Conservation (phyloP, 2,113 vertebrate species). For the Salminus brasiliensis region DNA sequence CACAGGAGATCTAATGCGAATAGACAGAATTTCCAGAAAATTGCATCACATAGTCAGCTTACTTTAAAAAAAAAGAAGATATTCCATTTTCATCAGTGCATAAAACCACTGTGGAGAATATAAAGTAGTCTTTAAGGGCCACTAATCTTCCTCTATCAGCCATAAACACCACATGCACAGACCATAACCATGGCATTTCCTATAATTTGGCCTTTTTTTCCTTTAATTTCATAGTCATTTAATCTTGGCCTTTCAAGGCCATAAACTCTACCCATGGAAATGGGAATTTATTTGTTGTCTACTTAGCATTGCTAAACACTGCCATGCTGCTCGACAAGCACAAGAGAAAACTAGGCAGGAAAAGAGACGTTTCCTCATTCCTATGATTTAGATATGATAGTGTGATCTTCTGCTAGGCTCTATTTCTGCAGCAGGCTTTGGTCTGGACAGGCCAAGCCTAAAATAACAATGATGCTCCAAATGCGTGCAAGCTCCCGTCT, state of each 20-base stretch:
- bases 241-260: background rate
- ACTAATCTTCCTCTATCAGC: conserved; percentile 25
- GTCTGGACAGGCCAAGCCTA: background rate
- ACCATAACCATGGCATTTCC: conserved; percentile 6
- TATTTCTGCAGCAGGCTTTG: background rate
- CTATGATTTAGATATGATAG: background rate
- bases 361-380: background rate
- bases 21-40: background rate
- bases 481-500: background rate
- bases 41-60: background rate
- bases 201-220: conserved; percentile 18
- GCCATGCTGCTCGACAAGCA: background rate
- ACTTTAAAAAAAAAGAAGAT: background rate
- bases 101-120: background rate
- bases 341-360: background rate
- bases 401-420: background rate
- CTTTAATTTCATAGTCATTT: conserved; percentile 13
- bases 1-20: too few species aligned
- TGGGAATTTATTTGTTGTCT: background rate
- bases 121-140: conserved; percentile 17
- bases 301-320: background rate
- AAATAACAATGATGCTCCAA: conserved; percentile 5
- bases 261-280: background rate
- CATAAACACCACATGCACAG: conserved; percentile 23
- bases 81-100: conserved; percentile 19